Conservation (phyloP, 2,888 invertebrate genomes). For the Drosophila siamana region DNA sequence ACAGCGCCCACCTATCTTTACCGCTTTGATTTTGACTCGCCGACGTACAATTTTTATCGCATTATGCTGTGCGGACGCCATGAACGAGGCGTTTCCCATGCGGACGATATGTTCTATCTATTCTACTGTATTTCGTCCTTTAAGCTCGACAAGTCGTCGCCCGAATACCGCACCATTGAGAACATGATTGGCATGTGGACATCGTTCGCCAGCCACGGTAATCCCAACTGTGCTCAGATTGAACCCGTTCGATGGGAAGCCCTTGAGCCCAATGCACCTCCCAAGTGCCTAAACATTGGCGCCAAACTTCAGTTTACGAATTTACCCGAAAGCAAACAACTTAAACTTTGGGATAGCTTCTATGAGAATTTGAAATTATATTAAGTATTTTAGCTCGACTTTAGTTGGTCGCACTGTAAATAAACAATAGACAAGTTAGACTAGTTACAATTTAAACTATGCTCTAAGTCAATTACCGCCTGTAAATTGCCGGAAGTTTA, state of each 20-base stretch:
- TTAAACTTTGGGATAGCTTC: constrained; percentile 80
- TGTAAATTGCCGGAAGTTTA: too few relatives aligned
- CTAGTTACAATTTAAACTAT: not conserved
- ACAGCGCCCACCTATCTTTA: constrained; percentile 80
- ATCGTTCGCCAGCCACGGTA: constrained; percentile 71
- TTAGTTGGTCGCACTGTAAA: not conserved
- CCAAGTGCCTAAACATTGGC: constrained; percentile 77
- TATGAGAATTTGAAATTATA: constrained; percentile 60
- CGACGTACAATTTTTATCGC: constrained; percentile 73
- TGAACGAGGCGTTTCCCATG: constrained; percentile 77
- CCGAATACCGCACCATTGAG: constrained; percentile 77
- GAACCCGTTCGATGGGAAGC: constrained; percentile 54
- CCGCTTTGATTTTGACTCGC: constrained; percentile 82
- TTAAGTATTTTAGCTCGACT: constrained; percentile 21
- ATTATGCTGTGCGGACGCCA: constrained; percentile 73
- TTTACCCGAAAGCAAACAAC: constrained; percentile 78
- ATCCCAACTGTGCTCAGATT: constrained; percentile 73
- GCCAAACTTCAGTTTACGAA: constrained; percentile 69
- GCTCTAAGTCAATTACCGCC: not conserved
- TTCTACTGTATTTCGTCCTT: constrained; percentile 67
- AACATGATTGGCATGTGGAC: constrained; percentile 78
- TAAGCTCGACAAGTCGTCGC: constrained; percentile 57
- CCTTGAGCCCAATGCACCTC: constrained; percentile 17
- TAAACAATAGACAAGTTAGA: not conserved
- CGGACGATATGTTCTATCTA: constrained; percentile 81